Evolutionary conservation across 1,140 invertebrate genomes (phyloP).

Genomic region (Diorhabda carinulata): DNA sequence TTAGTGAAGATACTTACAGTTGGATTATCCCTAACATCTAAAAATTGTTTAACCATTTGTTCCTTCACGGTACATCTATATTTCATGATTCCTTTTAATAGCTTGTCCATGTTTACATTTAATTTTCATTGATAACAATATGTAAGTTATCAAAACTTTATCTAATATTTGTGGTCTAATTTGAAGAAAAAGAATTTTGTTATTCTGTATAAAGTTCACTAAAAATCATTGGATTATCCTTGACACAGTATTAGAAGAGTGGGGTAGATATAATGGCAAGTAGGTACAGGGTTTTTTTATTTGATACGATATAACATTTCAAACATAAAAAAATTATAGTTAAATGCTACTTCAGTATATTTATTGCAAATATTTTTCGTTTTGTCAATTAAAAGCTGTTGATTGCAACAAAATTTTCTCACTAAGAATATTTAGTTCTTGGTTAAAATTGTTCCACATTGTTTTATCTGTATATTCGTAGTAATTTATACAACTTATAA

Average conservation of each 20-base stretch:
- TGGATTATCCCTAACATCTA: conserved; percentile 80
- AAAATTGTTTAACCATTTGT: conserved; percentile 86
- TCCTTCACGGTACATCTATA: conserved; percentile 75
- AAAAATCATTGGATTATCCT: background rate
- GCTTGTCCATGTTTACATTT: conserved; percentile 66
- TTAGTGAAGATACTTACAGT: conserved; percentile 59
- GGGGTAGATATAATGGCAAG: background rate
- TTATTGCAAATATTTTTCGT: too few relatives aligned
- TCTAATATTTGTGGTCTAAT: background rate
- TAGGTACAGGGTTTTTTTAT: background rate
- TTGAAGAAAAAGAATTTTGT: background rate
- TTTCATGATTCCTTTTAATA: conserved; percentile 82
- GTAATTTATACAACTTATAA: too few relatives aligned
- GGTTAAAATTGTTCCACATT: too few relatives aligned
- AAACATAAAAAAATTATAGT: too few relatives aligned
- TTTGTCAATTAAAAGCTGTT: too few relatives aligned
- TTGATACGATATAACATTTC: too few relatives aligned
- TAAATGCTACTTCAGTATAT: too few relatives aligned
- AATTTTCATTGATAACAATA: background rate
- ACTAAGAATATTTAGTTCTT: too few relatives aligned
- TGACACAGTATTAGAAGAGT: background rate
- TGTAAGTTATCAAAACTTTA: conserved; percentile 5
- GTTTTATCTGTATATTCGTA: too few relatives aligned
- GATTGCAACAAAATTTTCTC: too few relatives aligned
- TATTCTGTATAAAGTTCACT: background rate